These are phyloP conservation scores for Parasteatoda tepidariorum DNA, from an alignment of 1,140 invertebrate species.

Conservation along the genomic window DNA sequence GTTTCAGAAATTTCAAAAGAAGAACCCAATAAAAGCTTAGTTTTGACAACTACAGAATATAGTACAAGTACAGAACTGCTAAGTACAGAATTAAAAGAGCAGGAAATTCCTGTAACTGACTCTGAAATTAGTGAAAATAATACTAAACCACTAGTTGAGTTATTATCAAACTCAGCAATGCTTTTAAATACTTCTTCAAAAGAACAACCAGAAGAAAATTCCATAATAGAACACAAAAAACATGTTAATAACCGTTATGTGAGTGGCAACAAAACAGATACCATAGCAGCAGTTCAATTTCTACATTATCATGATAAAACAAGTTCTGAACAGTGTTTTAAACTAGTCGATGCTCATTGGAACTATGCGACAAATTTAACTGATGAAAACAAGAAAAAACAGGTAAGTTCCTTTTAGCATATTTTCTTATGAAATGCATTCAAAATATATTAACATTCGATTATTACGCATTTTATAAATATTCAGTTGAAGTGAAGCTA, in stretches of 20 bases:
- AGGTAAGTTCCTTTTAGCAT: constrained; percentile 39
- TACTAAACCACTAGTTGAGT: background rate
- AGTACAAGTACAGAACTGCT: background rate
- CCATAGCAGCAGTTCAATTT: constrained; percentile 49
- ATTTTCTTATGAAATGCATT: background rate
- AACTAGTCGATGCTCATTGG: constrained; percentile 63
- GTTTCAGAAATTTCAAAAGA: background rate
- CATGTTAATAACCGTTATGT: constrained; percentile 18
- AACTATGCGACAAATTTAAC: constrained; percentile 63
- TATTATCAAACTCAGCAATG: too few relatives aligned
- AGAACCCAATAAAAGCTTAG: too few relatives aligned
- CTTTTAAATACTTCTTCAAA: too few relatives aligned
- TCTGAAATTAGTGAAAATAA: background rate
- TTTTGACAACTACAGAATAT: too few relatives aligned
- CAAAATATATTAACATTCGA: too few relatives aligned
- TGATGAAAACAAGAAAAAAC: constrained; percentile 61
- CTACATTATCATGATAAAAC: constrained; percentile 44
- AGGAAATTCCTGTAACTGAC: too few relatives aligned
- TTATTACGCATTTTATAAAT: too few relatives aligned
- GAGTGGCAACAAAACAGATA: constrained; percentile 47
- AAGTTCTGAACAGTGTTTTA: constrained; percentile 59
- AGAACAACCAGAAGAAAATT: background rate
- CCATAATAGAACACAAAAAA: background rate
- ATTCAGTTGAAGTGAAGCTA: too few relatives aligned
- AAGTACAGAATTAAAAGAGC: background rate